A percentile compares a stretch with the other conserved stretches of the same genome.
Evolutionary conservation across 2,113 vertebrate species (phyloP).

Genomic region (Thermophis baileyi): DNA sequence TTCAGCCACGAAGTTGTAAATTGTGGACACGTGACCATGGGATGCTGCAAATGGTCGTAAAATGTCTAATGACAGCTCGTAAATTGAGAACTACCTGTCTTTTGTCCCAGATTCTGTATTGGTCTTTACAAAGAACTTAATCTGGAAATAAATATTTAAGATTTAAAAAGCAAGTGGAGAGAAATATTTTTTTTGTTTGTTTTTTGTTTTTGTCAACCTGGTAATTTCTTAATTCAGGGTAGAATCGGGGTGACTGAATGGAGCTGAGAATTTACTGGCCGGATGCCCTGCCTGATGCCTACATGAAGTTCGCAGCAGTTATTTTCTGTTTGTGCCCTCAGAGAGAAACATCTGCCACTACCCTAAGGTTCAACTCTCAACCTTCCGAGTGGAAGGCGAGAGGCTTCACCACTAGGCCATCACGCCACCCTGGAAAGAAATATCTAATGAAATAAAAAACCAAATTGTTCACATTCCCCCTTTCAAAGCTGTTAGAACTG

Average conservation of each 20-base stretch:
- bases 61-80: neutral
- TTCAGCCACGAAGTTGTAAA: neutral
- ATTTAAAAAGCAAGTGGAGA: neutral
- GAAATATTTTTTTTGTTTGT: too few relatives aligned
- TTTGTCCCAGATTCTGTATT: neutral
- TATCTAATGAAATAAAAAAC: neutral
- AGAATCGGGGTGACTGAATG: neutral
- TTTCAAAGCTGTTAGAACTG: neutral
- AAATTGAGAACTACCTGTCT: neutral
- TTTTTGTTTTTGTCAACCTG: neutral
- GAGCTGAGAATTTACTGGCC: neutral
- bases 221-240: neutral
- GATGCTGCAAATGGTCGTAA: neutral
- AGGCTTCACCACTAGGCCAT: neutral
- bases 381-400: neutral
- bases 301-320: neutral
- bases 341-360: neutral
- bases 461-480: neutral
- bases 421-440: neutral
- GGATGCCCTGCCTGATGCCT: neutral
- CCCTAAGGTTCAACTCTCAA: neutral
- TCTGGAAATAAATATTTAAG: neutral
- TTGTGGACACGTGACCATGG: neutral
- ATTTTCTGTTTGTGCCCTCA: neutral
- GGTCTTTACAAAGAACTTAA: neutral